Base-by-base conservation (phyloP, 2,888 invertebrate species). In the Iselma pallidipennis region DNA sequence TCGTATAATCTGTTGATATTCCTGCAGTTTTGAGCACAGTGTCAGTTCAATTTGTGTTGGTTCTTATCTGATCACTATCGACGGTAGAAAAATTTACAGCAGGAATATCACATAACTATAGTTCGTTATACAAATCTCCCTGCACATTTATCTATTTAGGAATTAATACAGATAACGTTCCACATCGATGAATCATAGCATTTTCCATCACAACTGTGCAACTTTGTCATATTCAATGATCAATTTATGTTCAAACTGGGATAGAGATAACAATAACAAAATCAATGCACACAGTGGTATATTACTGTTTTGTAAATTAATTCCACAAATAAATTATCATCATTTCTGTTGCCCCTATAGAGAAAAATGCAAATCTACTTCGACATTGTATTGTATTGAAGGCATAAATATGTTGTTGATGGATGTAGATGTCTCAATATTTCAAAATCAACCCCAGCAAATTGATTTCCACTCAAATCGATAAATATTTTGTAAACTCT, bases 261-360 rank as follows among this genome's bases (percentile, higher is more conserved):
- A 63, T 58, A 59, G 60, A 65, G 61, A 61, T 61, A 61, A 61
- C 61, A 61, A 61, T 60, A 60, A 60, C 57, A 61, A 57, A 61
- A 61, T 61, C 57, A 61, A 56, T 50, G 48, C 37, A 23, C 29
- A 52, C 48, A 54, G 49, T 45, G 21, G 10, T 45, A 45, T 45
- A 45, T 45, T 45, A 45, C 45, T 45, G 57, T 57, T 55, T 61
- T 37, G 54, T 42, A 49, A 61, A 61, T 61, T 61, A 61, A 61
- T 54, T 61, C 54, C 16, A 29, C 33, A 16, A 45, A 57, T 61
- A 61, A 57, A 57, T 55, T 45, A 50, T 49, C 28, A 49, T 49
- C 42, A 42, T 33, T 23, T 26, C 16, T 45, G 45, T 55, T 37
- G 33, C 52, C 29, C n/a, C 52, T 51, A 48, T 33, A 42, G 31